Conservation (phyloP, 2,888 invertebrate genomes). For the Lasioglossum figueresi region DNA sequence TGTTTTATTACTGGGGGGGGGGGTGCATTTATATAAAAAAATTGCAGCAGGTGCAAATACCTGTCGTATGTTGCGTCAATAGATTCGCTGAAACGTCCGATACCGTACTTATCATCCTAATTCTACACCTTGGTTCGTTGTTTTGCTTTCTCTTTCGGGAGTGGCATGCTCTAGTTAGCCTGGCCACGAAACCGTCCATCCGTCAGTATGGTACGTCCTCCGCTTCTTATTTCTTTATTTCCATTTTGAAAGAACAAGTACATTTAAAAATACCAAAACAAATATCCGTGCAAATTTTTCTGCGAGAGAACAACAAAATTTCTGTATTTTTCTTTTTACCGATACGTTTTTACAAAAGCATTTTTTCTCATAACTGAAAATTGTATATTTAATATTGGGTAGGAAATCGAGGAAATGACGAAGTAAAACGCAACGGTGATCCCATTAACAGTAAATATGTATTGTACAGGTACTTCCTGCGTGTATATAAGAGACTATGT, state of each 20-base stretch:
- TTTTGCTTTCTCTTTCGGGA: constrained; percentile 84
- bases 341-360: background rate
- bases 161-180: constrained; percentile 83
- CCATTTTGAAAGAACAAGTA: constrained; percentile 42
- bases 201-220: constrained; percentile 57
- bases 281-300: background rate
- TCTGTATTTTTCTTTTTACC: background rate
- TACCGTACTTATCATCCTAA: constrained; percentile 58
- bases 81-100: constrained; percentile 48
- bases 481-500: constrained; percentile 1
- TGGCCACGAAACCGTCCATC: constrained; percentile 69
- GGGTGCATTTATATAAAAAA: background rate
- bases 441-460: constrained; percentile 31
- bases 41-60: constrained; percentile 20
- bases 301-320: background rate
- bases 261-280: background rate
- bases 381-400: background rate
- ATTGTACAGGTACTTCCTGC: constrained; percentile 16
- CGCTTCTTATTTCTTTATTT: constrained; percentile 41
- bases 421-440: constrained; percentile 29
- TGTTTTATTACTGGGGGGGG: background rate
- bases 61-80: constrained; percentile 32
- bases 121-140: constrained; percentile 76
- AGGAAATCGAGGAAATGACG: constrained; percentile 19
- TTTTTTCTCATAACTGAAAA: background rate